Percentiles rank a stretch among this genome's conserved stretches.
These are phyloP conservation scores for Empidonax alnorum DNA, from an alignment of 2,113 vertebrate genomes.

Conservation along the genomic window DNA sequence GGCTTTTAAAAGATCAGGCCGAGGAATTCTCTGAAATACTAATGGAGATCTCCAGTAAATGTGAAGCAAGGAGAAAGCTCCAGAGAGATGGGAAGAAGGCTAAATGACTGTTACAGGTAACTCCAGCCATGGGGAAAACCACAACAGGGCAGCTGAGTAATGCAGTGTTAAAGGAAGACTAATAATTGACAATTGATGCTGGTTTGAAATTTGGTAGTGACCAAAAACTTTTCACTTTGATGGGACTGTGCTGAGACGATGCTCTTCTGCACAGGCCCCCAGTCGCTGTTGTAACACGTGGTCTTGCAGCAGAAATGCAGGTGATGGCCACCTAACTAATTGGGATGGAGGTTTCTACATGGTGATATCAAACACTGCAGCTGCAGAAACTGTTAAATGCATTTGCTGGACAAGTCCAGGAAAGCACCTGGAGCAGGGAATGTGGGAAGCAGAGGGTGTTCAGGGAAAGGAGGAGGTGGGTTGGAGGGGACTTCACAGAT, in stretches of 20 bases:
- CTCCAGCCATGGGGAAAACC: not conserved
- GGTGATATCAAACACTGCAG: not conserved
- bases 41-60: not conserved
- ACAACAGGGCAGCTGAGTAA: not conserved
- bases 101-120: not conserved
- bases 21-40: not conserved
- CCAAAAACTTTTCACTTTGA: not conserved
- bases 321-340: not conserved
- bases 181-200: not conserved
- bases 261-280: not conserved
- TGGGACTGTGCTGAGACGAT: not conserved
- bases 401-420: not conserved
- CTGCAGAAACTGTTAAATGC: not conserved
- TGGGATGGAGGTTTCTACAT: not conserved
- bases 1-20: not conserved
- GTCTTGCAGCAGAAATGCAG: not conserved
- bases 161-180: not conserved
- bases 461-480: not conserved
- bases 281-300: not conserved
- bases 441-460: not conserved
- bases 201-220: not conserved
- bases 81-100: not conserved
- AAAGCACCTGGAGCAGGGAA: not conserved
- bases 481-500: not conserved
- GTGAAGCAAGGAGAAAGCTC: not conserved